A percentile compares a stretch with the other conserved stretches of the same genome.
These are phyloP conservation scores for Drosophila mettleri DNA, from an alignment of 2,888 invertebrate genomes.

Conservation along the genomic window DNA sequence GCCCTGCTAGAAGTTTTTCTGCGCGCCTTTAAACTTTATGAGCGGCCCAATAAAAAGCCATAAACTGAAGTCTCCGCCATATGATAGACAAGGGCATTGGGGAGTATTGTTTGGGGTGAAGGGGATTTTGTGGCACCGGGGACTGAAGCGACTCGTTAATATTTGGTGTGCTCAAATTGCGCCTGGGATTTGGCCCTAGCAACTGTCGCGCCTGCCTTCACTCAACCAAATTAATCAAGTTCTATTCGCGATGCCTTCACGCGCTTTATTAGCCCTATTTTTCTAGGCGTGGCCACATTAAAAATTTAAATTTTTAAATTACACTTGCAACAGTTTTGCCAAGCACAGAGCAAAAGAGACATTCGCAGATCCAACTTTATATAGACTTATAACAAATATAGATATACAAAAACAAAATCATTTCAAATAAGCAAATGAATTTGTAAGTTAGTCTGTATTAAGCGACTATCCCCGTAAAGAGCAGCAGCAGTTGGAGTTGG, in stretches of 20 bases:
- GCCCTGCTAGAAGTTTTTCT: conserved; percentile 41
- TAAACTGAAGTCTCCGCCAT: conserved; percentile 57
- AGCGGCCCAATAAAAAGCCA: conserved; percentile 53
- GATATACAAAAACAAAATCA: too few species aligned
- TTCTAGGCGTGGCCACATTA: conserved; percentile 2
- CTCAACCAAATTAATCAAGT: conserved; percentile 71
- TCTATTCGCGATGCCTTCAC: conserved; percentile 29
- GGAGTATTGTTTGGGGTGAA: background rate
- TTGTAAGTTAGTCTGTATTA: too few species aligned
- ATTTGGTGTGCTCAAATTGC: conserved; percentile 52
- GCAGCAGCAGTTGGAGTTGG: too few species aligned
- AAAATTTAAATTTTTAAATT: conserved; percentile 16
- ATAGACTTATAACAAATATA: too few species aligned
- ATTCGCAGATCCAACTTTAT: background rate
- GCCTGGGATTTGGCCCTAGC: conserved; percentile 49
- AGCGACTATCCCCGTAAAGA: too few species aligned
- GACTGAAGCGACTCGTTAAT: conserved; percentile 46
- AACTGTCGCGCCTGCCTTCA: conserved; percentile 58
- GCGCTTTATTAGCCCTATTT: conserved; percentile 29
- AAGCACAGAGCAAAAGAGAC: background rate
- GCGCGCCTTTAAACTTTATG: conserved; percentile 55
- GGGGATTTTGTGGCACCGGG: conserved; percentile 8
- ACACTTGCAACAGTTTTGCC: conserved; percentile 6
- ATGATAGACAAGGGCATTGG: conserved; percentile 33
- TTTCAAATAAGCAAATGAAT: too few species aligned